Evolutionary conservation across 2,797 vertebrate genomes (phyloP).

Genomic region (Cynopterus sphinx): DNA sequence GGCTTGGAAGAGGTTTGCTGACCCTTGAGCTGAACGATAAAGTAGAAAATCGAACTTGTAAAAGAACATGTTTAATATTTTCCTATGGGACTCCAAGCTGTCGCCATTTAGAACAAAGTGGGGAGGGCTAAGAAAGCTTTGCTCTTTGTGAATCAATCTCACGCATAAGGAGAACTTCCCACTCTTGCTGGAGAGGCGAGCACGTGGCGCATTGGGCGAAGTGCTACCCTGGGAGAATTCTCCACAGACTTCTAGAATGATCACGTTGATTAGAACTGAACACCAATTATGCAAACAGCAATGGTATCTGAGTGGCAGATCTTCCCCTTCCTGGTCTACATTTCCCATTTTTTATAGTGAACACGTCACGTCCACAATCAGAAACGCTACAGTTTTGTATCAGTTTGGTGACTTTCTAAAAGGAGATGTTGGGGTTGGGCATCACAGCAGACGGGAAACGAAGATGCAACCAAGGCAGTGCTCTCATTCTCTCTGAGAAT

Average conservation of each 20-base stretch:
- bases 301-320: neutral
- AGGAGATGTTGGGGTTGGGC: neutral
- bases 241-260: neutral
- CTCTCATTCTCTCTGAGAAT: neutral
- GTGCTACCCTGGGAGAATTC: neutral
- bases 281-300: neutral
- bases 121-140: neutral
- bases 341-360: neutral
- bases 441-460: too few species aligned
- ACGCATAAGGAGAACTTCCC: neutral
- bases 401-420: neutral
- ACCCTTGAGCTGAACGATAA: neutral
- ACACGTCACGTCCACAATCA: neutral
- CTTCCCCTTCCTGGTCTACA: neutral
- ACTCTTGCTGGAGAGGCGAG: neutral
- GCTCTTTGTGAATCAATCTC: neutral
- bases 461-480: fast-evolving
- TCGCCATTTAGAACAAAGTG: neutral
- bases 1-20: neutral
- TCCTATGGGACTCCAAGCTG: neutral
- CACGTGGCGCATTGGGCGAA: fast-evolving
- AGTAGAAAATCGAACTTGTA: neutral
- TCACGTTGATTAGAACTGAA: neutral
- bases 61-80: neutral
- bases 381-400: neutral